These are phyloP conservation scores for Drosophila mimetica DNA, from an alignment of 2,888 invertebrate species.

Conservation along the genomic window DNA sequence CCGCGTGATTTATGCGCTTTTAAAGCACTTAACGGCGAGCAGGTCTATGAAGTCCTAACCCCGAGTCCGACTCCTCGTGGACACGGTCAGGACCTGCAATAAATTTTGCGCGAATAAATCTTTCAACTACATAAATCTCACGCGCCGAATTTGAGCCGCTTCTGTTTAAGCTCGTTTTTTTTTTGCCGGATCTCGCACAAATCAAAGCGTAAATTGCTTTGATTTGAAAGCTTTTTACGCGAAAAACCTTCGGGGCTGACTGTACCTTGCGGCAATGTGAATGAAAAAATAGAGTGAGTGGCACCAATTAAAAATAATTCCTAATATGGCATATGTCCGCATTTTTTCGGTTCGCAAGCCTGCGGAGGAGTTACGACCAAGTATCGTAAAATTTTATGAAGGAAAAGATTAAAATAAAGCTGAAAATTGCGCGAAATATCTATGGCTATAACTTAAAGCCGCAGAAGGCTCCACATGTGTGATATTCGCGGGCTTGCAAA, in stretches of 20 bases:
- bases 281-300: constrained; percentile 4
- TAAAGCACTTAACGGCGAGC: constrained; percentile 79
- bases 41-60: constrained; percentile 75
- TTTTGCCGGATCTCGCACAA: constrained; percentile 68
- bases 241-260: constrained; percentile 55
- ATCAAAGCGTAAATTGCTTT: constrained; percentile 83
- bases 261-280: constrained; percentile 62
- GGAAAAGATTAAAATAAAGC: constrained; percentile 77
- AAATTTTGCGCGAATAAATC: constrained; percentile 80
- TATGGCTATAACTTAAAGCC: constrained; percentile 48
- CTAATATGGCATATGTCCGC: constrained; percentile 64
- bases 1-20: constrained; percentile 81
- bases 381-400: constrained; percentile 76
- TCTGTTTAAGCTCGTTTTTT: constrained; percentile 27
- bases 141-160: constrained; percentile 72
- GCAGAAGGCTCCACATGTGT: constrained; percentile 55
- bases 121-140: constrained; percentile 83
- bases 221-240: constrained; percentile 78
- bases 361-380: constrained; percentile 37
- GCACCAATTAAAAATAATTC: constrained; percentile 77
- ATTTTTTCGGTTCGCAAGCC: constrained; percentile 44
- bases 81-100: constrained; percentile 56
- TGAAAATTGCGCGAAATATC: constrained; percentile 65
- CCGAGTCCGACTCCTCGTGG: constrained; percentile 41
- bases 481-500: constrained; percentile 56